Percentiles rank a stretch among this genome's conserved stretches.
Conservation (phyloP, 2,797 vertebrate species). For the Ciconia nigra region DNA sequence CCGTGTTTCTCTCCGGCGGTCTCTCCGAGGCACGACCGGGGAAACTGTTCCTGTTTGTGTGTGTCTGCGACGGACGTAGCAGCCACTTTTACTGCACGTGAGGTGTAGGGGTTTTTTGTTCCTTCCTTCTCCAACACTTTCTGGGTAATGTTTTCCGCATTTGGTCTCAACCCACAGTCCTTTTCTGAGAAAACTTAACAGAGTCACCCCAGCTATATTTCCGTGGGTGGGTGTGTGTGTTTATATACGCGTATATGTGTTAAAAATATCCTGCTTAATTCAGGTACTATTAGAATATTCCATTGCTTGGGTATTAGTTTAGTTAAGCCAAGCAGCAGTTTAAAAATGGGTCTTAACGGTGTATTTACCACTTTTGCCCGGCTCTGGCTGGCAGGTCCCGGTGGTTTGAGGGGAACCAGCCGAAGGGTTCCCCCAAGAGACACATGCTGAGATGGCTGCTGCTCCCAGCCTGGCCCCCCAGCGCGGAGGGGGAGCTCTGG, state of each 20-base stretch:
- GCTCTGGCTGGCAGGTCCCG: background rate
- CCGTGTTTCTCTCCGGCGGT: background rate
- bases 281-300: background rate
- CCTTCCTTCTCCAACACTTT: slow-evolving; percentile 6
- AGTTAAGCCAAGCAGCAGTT: background rate
- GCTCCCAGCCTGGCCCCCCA: background rate
- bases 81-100: slow-evolving; percentile 24
- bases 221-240: background rate
- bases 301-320: background rate
- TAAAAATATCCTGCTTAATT: slow-evolving; percentile 43
- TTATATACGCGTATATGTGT: background rate
- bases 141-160: slow-evolving; percentile 36
- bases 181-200: slow-evolving; percentile 37
- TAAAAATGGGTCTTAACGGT: background rate
- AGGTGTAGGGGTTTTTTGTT: background rate
- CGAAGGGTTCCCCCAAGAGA: background rate
- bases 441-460: background rate
- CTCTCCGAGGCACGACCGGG: background rate
- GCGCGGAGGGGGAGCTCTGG: background rate
- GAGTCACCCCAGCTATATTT: slow-evolving; percentile 11
- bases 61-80: background rate
- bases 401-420: background rate
- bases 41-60: background rate
- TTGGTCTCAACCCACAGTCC: slow-evolving; percentile 10
- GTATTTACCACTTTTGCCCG: background rate